These are phyloP conservation scores for Drosophila sucinea DNA, from an alignment of 1,140 invertebrate species.

Conservation along the genomic window DNA sequence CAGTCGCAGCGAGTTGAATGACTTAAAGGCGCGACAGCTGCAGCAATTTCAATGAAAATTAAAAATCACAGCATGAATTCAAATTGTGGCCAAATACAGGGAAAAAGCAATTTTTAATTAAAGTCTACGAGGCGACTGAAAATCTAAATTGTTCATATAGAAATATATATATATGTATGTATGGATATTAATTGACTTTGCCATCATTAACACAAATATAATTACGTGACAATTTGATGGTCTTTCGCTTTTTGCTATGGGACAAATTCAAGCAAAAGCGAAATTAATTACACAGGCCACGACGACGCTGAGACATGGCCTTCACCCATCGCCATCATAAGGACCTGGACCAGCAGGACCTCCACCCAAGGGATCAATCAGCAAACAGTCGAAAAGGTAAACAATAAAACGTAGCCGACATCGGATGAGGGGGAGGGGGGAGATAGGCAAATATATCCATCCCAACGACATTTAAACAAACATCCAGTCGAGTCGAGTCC, in stretches of 20 bases:
- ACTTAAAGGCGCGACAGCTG: conserved; percentile 28
- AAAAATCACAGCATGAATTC: conserved; percentile 72
- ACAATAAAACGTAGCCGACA: conserved; percentile 59
- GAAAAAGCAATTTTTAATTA: conserved; percentile 64
- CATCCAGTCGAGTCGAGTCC: conserved; percentile 25
- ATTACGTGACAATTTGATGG: conserved; percentile 80
- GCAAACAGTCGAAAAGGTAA: conserved; percentile 71
- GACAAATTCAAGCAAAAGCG: conserved; percentile 54
- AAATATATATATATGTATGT: neutral
- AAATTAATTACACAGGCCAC: conserved; percentile 67
- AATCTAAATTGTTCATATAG: conserved; percentile 58
- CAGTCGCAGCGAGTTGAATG: conserved; percentile 20
- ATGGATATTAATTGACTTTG: conserved; percentile 74
- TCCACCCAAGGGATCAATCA: conserved; percentile 76
- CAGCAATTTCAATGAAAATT: conserved; percentile 67
- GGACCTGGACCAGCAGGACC: neutral
- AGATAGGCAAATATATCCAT: conserved; percentile 24
- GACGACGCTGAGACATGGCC: conserved; percentile 3
- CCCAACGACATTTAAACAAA: conserved; percentile 64
- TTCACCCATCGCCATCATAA: neutral
- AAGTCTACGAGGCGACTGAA: conserved; percentile 33
- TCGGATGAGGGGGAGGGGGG: neutral
- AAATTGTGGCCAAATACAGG: conserved; percentile 40
- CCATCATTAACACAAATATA: conserved; percentile 79
- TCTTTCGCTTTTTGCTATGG: conserved; percentile 42